Evolutionary conservation across 2,797 vertebrate genomes (phyloP).

Genomic region (Knipowitschia caucasica): DNA sequence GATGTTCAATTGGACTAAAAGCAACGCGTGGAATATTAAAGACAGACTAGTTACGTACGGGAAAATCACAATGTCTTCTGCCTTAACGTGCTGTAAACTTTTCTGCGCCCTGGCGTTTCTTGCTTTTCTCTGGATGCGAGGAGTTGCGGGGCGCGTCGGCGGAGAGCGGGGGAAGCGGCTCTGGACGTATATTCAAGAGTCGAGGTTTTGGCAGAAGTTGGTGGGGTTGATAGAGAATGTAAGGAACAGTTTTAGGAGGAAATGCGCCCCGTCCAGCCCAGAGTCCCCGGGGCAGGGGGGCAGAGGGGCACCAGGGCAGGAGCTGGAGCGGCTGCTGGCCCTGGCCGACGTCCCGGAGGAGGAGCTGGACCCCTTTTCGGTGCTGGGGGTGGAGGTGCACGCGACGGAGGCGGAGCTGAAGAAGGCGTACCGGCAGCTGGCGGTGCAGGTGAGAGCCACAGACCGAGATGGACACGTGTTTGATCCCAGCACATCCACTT

Average conservation of each 20-base stretch:
- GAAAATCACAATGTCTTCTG: constrained; percentile 50
- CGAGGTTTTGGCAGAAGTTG: constrained; percentile 69
- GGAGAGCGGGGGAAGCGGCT: constrained; percentile 67
- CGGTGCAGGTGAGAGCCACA: constrained; percentile 82
- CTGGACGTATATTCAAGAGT: constrained; percentile 71
- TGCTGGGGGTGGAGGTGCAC: constrained; percentile 85
- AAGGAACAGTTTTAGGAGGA: constrained; percentile 50
- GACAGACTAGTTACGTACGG: constrained; percentile 51
- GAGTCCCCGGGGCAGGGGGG: constrained; percentile 63
- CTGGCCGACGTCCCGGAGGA: constrained; percentile 86
- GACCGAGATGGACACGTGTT: not conserved
- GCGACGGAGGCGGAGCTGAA: constrained; percentile 89
- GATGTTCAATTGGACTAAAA: constrained; percentile 59
- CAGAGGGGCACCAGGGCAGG: constrained; percentile 76
- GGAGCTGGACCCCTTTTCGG: constrained; percentile 89
- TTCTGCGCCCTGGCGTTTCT: constrained; percentile 72
- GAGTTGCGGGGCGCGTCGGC: constrained; percentile 38
- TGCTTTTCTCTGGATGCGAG: constrained; percentile 67
- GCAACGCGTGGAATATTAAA: constrained; percentile 39
- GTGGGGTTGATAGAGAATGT: constrained; percentile 54
- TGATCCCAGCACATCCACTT: too few relatives aligned
- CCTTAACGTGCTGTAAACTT: constrained; percentile 70
- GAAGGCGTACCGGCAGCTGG: constrained; percentile 90
- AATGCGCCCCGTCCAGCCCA: constrained; percentile 18
- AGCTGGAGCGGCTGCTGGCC: constrained; percentile 84